Base-by-base conservation (phyloP, 2,888 invertebrate species). In the Pandemis heparana region DNA sequence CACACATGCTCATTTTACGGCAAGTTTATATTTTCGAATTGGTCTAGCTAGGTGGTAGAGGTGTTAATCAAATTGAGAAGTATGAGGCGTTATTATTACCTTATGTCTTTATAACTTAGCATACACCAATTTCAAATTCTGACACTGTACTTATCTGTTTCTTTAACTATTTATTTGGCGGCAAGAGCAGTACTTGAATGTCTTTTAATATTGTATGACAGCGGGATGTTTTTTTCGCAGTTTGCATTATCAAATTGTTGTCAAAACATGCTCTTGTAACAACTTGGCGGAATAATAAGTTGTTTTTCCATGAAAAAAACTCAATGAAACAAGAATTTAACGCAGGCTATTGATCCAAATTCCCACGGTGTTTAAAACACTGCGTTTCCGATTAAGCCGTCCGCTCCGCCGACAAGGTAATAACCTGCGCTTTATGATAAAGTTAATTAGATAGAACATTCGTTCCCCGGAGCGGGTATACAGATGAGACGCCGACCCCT, bases 361-460 rank as follows among this genome's bases (percentile, higher is more conserved):
- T 81, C 77, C 77, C 77, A 79, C 78, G 78, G 75, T 82, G 80
- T 84, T 71, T 56, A 32, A 72, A 74, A 71, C 59, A 41, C 65
- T 65, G 84, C 83, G 86, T 85, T 88, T 87, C 85, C 87, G 87
- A 89, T 89, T 90, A 89, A 85, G 83, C 84, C 85, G 83, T 84
- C 84, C 79, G 82, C 80, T 83, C 80, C 82, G 85, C 75, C 84
- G 88, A 87, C 89, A 89, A 89, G 86, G 90, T 89, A 92, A 90
- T 92, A 91, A 87, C 88, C 87, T 82, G 85, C 83, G 86, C 86
- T 91, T 92, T 93, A 93, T 92, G 89, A 92, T 92, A 90, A 92
- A 92, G 89, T 92, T 93, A 93, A 93, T 93, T 92, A 92, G 91
- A 89, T 90, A 87, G 86, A 90, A 90, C 92, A 92, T 92, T 92